Conservation (phyloP, 2,113 vertebrate species). For the Silurus meridionalis region DNA sequence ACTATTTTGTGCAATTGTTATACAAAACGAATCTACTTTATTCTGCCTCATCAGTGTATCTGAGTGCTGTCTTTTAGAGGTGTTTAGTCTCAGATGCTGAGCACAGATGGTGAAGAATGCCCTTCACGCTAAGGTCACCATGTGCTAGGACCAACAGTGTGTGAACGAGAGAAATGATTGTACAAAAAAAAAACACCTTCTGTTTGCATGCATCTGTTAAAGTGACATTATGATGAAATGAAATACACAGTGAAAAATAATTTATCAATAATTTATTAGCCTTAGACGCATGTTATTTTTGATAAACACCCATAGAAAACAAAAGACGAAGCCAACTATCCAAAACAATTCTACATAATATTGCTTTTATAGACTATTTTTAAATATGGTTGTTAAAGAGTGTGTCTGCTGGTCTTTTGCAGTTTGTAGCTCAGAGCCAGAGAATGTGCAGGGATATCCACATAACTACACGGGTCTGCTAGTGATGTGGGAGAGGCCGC, state of each 20-base stretch:
- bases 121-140: constrained; percentile 31
- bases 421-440: constrained; percentile 98
- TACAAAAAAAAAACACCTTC: constrained; percentile 17
- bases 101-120: constrained; percentile 46
- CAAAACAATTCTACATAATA: constrained; percentile 23
- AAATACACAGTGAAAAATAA: background rate
- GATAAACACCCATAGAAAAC: constrained; percentile 28
- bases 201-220: constrained; percentile 31
- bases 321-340: background rate
- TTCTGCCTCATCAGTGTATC: constrained; percentile 30
- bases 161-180: constrained; percentile 30
- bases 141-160: constrained; percentile 39
- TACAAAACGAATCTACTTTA: background rate
- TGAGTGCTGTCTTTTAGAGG: constrained; percentile 49
- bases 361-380: constrained; percentile 11
- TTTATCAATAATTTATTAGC: constrained; percentile 12
- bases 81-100: constrained; percentile 41
- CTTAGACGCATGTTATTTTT: constrained; percentile 14
- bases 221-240: constrained; percentile 5
- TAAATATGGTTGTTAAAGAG: background rate
- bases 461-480: constrained; percentile 91
- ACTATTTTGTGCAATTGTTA: constrained; percentile 3
- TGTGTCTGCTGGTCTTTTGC: constrained; percentile 44
- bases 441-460: constrained; percentile 83
- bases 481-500: constrained; percentile 91